phyloP scores from a whole-genome alignment of 2,113 vertebrate genomes.

The Eulemur macaco region DNA sequence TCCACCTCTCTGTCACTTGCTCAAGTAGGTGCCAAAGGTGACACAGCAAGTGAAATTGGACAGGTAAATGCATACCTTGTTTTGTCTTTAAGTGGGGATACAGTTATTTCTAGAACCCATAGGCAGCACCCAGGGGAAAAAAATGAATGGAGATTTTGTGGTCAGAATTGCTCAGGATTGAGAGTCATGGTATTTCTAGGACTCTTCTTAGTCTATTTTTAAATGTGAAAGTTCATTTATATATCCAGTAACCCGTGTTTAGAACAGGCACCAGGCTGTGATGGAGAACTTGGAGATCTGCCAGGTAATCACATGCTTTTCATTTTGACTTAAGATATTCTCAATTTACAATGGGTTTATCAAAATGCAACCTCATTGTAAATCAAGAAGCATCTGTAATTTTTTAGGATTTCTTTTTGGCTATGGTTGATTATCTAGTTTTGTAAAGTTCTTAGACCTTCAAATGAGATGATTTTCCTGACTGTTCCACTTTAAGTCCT shows the following conservation, averaged over 20 bases:
- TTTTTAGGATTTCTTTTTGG: not conserved
- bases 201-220: not conserved
- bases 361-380: not conserved
- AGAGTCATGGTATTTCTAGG: not conserved
- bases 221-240: not conserved
- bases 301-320: not conserved
- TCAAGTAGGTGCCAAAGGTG: slow-evolving; percentile 85
- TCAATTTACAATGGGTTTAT: not conserved
- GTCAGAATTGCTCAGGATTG: not conserved
- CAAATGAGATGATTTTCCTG: not conserved
- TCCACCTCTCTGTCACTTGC: slow-evolving; percentile 86
- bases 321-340: not conserved
- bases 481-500: not conserved
- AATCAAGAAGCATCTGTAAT: not conserved
- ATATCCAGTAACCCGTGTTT: not conserved
- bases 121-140: not conserved
- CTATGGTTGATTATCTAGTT: not conserved
- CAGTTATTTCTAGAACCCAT: not conserved
- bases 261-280: not conserved
- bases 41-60: slow-evolving; percentile 86
- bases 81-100: not conserved
- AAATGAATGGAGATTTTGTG: not conserved
- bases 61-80: slow-evolving; percentile 77
- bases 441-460: slow-evolving; percentile 15
- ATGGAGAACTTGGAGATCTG: not conserved